Conservation (phyloP, 2,113 vertebrate genomes). For the Grantiella picta region DNA sequence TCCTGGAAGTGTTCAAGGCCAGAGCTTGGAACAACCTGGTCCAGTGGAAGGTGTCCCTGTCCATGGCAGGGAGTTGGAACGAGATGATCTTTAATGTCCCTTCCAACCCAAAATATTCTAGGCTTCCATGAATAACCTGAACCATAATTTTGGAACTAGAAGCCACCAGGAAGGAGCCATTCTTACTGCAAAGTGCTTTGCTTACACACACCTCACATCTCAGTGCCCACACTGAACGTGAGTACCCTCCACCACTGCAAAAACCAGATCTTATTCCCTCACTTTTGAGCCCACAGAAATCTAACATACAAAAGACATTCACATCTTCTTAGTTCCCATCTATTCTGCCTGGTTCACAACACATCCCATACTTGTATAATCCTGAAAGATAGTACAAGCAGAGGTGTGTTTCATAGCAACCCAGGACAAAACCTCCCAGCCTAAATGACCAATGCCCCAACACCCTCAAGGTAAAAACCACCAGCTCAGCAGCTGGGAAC, state of each 20-base stretch:
- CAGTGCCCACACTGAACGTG: fast-evolving
- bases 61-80: fast-evolving
- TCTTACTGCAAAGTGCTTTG: not conserved
- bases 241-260: not conserved
- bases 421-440: not conserved
- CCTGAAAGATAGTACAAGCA: not conserved
- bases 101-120: not conserved
- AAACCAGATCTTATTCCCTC: not conserved
- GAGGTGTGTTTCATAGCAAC: not conserved
- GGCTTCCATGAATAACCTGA: not conserved
- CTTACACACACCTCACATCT: not conserved
- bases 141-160: not conserved
- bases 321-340: not conserved
- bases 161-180: not conserved
- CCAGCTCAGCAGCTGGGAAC: conserved; percentile 24
- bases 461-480: not conserved
- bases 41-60: not conserved
- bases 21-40: not conserved
- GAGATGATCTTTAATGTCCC: not conserved
- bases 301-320: not conserved
- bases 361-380: not conserved
- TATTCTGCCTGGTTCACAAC: not conserved
- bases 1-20: not conserved
- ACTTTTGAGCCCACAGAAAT: not conserved
- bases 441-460: not conserved